Conservation (phyloP, 1,140 invertebrate species). For the Trichonephila clavata region DNA sequence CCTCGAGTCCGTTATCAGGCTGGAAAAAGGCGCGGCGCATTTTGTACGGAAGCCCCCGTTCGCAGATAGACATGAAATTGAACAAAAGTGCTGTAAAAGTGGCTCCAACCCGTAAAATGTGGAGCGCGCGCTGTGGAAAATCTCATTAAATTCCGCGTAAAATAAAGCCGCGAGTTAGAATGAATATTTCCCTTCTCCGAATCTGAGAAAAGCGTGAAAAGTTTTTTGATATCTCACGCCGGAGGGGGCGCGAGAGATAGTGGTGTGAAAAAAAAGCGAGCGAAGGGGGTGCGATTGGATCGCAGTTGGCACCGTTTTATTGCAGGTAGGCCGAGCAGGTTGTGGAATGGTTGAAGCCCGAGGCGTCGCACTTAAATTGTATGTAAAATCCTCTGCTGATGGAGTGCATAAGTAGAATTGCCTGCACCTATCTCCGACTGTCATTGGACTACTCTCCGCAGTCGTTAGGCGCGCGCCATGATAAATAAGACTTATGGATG, state of each 20-base stretch:
- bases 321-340: not conserved
- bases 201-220: conserved; percentile 42
- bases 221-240: conserved; percentile 60
- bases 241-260: conserved; percentile 20
- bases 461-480: conserved; percentile 69
- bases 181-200: conserved; percentile 19
- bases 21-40: conserved; percentile 1
- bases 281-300: conserved; percentile 11
- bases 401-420: conserved; percentile 54
- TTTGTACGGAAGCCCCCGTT: conserved; percentile 43
- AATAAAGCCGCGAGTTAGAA: conserved; percentile 70
- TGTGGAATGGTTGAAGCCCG: no score
- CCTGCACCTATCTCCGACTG: conserved; percentile 73
- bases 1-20: not conserved
- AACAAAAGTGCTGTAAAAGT: conserved; percentile 48
- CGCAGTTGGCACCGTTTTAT: not conserved
- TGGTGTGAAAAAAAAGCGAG: not conserved
- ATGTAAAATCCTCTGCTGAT: conserved; percentile 70
- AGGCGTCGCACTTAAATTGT: conserved; percentile 61
- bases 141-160: conserved; percentile 66
- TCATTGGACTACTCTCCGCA: conserved; percentile 39
- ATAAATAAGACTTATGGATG: conserved; percentile 78
- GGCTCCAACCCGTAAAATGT: conserved; percentile 13
- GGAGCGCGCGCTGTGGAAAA: conserved; percentile 21
- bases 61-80: conserved; percentile 39